A percentile compares a stretch with the other conserved stretches of the same genome.
phyloP scores from a whole-genome alignment of 2,888 invertebrate genomes.

The Apodemia mormo region DNA sequence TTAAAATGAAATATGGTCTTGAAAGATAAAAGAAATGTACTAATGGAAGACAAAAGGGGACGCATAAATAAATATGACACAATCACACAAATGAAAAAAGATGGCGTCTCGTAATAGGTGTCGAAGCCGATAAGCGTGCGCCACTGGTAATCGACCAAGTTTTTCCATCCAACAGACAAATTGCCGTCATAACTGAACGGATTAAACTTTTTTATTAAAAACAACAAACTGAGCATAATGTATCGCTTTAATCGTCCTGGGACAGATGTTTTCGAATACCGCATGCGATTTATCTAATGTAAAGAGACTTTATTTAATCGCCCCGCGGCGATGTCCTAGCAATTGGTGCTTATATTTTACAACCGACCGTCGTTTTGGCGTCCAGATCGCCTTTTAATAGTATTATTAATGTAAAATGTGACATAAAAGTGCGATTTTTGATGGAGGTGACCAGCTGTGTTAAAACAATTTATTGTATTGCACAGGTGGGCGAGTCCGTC shows the following conservation, averaged over 20 bases:
- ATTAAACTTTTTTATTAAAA: constrained; percentile 82
- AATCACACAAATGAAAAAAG: constrained; percentile 65
- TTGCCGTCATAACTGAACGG: constrained; percentile 79
- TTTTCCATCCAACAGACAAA: constrained; percentile 79
- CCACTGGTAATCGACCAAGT: constrained; percentile 74
- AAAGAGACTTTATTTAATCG: constrained; percentile 81
- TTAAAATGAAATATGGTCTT: constrained; percentile 54
- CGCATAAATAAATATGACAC: constrained; percentile 76
- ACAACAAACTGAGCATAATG: constrained; percentile 81
- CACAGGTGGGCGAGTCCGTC: constrained; percentile 51
- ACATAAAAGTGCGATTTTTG: constrained; percentile 73
- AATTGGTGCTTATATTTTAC: constrained; percentile 73
- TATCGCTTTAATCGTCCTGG: constrained; percentile 78
- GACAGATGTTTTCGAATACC: constrained; percentile 80
- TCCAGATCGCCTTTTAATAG: constrained; percentile 68
- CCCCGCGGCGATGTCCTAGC: constrained; percentile 73
- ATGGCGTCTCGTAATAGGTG: constrained; percentile 45
- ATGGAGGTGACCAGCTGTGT: constrained; percentile 63
- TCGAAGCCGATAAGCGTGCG: constrained; percentile 49
- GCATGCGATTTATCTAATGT: constrained; percentile 79
- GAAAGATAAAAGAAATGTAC: constrained; percentile 54
- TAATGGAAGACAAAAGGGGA: constrained; percentile 78
- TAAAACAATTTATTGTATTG: constrained; percentile 63
- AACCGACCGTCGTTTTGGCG: constrained; percentile 66
- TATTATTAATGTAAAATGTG: constrained; percentile 69